phyloP scores from a whole-genome alignment of 2,797 vertebrate genomes.

The Lateolabrax maculatus region DNA sequence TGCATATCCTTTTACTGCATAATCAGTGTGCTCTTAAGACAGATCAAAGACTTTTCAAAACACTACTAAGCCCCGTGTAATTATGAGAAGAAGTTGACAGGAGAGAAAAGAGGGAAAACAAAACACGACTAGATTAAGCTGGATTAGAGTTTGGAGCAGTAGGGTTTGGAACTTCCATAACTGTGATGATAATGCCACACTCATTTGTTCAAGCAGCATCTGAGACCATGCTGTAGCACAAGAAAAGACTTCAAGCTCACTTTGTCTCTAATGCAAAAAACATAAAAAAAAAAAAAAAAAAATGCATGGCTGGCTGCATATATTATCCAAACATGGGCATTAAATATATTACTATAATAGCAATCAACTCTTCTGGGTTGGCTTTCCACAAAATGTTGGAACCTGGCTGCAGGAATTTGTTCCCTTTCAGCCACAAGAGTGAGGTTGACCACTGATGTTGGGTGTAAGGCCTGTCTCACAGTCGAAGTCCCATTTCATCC shows the following conservation, averaged over 20 bases:
- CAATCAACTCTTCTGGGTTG: neutral
- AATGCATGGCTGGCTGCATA: neutral
- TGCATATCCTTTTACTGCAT: constrained; percentile 35
- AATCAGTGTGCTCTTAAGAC: constrained; percentile 55
- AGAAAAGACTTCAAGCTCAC: constrained; percentile 16
- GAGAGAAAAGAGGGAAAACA: constrained; percentile 63
- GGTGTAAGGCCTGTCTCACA: neutral
- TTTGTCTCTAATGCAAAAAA: constrained; percentile 12
- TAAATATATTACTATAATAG: neutral
- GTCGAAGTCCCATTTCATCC: neutral
- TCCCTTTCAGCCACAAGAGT: neutral
- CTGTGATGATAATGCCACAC: constrained; percentile 21
- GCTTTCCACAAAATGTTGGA: neutral
- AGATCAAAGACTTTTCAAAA: constrained; percentile 66
- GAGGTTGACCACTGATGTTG: neutral
- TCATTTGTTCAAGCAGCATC: constrained; percentile 60
- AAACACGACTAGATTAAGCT: constrained; percentile 66
- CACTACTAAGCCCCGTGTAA: constrained; percentile 66
- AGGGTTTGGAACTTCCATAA: constrained; percentile 48
- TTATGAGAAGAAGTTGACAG: constrained; percentile 64
- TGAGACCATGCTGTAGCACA: constrained; percentile 35
- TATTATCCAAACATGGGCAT: neutral
- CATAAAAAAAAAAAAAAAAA: too few species aligned
- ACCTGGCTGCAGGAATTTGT: constrained; percentile 9
- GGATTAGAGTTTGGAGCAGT: constrained; percentile 61